Percentiles rank a stretch among this genome's conserved stretches.
phyloP scores from a whole-genome alignment of 2,797 vertebrate species.

The Falco columbarius region DNA sequence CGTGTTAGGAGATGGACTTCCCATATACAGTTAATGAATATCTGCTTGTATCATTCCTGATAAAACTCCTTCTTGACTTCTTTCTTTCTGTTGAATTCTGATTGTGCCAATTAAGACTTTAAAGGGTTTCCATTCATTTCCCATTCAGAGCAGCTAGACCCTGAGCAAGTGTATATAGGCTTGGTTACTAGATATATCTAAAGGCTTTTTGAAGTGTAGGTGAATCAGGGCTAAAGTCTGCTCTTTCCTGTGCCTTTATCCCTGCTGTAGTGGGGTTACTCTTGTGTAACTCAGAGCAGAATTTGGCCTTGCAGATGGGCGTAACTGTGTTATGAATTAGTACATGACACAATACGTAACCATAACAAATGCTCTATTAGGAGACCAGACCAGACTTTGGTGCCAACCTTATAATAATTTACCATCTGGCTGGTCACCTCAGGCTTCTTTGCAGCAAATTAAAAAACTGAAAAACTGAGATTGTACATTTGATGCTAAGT shows the following conservation, averaged over 20 bases:
- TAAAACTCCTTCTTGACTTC: neutral
- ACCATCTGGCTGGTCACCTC: conserved; percentile 13
- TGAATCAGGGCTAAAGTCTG: neutral
- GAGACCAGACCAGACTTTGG: neutral
- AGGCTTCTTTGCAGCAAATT: neutral
- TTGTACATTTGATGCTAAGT: neutral
- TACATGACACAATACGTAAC: neutral
- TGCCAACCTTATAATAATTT: conserved; percentile 31
- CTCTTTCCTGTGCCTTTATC: neutral
- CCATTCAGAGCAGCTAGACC: neutral
- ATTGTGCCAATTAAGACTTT: neutral
- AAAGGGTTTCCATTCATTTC: neutral
- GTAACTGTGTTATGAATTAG: neutral
- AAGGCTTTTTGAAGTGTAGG: conserved; percentile 3
- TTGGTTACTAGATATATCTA: neutral
- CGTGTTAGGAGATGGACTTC: neutral
- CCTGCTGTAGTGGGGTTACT: neutral
- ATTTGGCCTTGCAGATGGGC: neutral
- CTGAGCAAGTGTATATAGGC: neutral
- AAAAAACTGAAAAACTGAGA: neutral
- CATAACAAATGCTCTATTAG: neutral
- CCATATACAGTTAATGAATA: neutral
- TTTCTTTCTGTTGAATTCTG: neutral
- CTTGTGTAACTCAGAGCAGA: neutral
- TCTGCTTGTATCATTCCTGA: neutral